These are phyloP conservation scores for Drosophila paranaensis DNA, from an alignment of 2,888 invertebrate genomes.

Conservation along the genomic window DNA sequence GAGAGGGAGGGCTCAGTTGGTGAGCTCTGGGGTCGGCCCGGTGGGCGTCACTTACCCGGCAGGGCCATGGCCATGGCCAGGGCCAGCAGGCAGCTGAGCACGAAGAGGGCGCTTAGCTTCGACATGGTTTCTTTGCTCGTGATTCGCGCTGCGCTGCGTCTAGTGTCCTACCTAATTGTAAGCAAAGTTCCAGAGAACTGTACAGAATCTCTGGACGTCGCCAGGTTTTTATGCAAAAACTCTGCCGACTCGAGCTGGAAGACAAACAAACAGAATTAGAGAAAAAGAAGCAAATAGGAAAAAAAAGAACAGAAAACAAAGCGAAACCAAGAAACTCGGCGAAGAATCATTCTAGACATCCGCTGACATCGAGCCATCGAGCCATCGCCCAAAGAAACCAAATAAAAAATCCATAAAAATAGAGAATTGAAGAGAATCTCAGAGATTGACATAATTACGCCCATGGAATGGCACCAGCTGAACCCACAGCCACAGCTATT, in stretches of 20 bases:
- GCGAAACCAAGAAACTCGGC: slow-evolving; percentile 25
- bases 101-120: slow-evolving; percentile 53
- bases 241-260: slow-evolving; percentile 13
- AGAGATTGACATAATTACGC: slow-evolving; percentile 71
- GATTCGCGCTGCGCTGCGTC: slow-evolving; percentile 24
- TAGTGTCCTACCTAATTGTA: slow-evolving; percentile 76
- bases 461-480: slow-evolving; percentile 29
- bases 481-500: slow-evolving; percentile 7
- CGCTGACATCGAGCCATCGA: slow-evolving; percentile 21
- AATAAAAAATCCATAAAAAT: neutral
- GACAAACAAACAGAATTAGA: slow-evolving; percentile 13
- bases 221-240: slow-evolving; percentile 80
- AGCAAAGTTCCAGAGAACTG: slow-evolving; percentile 79
- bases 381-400: slow-evolving; percentile 8
- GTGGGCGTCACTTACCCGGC: slow-evolving; percentile 56
- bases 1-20: neutral
- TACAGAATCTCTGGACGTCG: slow-evolving; percentile 64
- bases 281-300: neutral
- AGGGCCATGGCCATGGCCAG: slow-evolving; percentile 58
- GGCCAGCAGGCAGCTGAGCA: slow-evolving; percentile 63
- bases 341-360: slow-evolving; percentile 45
- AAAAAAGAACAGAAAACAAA: slow-evolving; percentile 23
- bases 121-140: slow-evolving; percentile 39
- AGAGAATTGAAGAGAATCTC: slow-evolving; percentile 14
- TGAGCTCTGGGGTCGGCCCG: no score